These are phyloP conservation scores for Helicoverpa armigera DNA, from an alignment of 1,140 invertebrate species.

Conservation along the genomic window DNA sequence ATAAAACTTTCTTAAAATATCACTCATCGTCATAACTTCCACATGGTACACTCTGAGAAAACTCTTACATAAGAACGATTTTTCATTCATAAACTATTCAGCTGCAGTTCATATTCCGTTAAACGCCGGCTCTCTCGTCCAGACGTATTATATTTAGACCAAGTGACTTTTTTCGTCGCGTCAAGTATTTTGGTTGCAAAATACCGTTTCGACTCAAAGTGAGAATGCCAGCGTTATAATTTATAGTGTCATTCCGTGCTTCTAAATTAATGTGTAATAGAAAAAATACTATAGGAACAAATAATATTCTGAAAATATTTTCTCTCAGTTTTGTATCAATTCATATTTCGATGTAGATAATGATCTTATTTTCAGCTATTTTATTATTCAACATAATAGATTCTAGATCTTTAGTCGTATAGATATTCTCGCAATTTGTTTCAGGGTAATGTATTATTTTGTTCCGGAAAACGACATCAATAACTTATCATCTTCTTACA, in stretches of 20 bases:
- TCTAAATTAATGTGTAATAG: conserved; percentile 43
- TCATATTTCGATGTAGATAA: conserved; percentile 1
- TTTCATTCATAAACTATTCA: conserved; percentile 52
- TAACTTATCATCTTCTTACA: conserved; percentile 2
- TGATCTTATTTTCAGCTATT: conserved; percentile 3
- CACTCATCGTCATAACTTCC: background rate
- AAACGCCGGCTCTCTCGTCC: conserved; percentile 49
- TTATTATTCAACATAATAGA: background rate
- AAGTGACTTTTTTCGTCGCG: conserved; percentile 57
- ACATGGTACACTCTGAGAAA: conserved; percentile 10
- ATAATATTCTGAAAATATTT: conserved; percentile 29
- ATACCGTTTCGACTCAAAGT: conserved; percentile 58
- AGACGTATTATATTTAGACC: conserved; percentile 66
- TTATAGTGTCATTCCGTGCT: conserved; percentile 45
- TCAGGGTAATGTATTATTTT: conserved; percentile 1
- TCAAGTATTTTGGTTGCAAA: conserved; percentile 68
- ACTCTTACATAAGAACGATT: conserved; percentile 35
- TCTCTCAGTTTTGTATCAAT: conserved; percentile 8
- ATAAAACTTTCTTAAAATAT: background rate
- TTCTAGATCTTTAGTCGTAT: background rate
- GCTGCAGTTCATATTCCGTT: conserved; percentile 48
- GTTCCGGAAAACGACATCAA: conserved; percentile 23
- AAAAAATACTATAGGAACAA: conserved; percentile 33
- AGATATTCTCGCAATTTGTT: background rate
- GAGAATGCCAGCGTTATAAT: conserved; percentile 45